phyloP scores from a whole-genome alignment of 2,888 invertebrate genomes.

The Osmoderma eremita region DNA sequence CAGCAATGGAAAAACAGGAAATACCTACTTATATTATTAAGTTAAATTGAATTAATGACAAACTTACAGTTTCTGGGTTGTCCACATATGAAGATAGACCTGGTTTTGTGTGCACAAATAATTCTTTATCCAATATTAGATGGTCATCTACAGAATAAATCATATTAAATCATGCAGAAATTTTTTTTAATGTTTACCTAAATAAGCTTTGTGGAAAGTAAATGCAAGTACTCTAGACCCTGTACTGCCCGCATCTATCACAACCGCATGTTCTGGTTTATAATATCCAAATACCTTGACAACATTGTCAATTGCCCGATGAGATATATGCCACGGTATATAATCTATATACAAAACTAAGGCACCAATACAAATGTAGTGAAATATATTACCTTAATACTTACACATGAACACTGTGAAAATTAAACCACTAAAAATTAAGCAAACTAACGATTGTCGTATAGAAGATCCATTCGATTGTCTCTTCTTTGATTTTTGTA shows the following conservation, averaged over 20 bases:
- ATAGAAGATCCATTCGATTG: slow-evolving; percentile 53
- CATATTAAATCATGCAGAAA: neutral
- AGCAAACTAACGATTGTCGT: slow-evolving; percentile 59
- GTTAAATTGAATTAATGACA: neutral
- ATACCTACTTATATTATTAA: no score
- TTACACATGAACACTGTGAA: slow-evolving; percentile 61
- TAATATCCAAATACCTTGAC: slow-evolving; percentile 79
- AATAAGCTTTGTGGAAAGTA: slow-evolving; percentile 81
- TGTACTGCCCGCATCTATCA: slow-evolving; percentile 95
- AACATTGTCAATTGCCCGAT: slow-evolving; percentile 74
- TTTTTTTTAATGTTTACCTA: slow-evolving; percentile 64
- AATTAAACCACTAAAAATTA: slow-evolving; percentile 59
- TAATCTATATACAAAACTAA: slow-evolving; percentile 70
- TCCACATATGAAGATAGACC: slow-evolving; percentile 90
- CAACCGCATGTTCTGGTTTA: slow-evolving; percentile 80
- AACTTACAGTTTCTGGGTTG: slow-evolving; percentile 76
- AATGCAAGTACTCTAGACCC: slow-evolving; percentile 87
- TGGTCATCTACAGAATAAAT: slow-evolving; percentile 65
- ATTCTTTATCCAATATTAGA: slow-evolving; percentile 82
- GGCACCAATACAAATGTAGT: slow-evolving; percentile 21
- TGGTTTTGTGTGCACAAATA: slow-evolving; percentile 87
- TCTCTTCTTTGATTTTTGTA: slow-evolving; percentile 55
- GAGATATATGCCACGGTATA: slow-evolving; percentile 63
- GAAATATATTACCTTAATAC: slow-evolving; percentile 32
- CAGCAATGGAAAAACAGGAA: no score